phyloP scores from a whole-genome alignment of 2,797 vertebrate species.

The Rhyacichthys aspro region DNA sequence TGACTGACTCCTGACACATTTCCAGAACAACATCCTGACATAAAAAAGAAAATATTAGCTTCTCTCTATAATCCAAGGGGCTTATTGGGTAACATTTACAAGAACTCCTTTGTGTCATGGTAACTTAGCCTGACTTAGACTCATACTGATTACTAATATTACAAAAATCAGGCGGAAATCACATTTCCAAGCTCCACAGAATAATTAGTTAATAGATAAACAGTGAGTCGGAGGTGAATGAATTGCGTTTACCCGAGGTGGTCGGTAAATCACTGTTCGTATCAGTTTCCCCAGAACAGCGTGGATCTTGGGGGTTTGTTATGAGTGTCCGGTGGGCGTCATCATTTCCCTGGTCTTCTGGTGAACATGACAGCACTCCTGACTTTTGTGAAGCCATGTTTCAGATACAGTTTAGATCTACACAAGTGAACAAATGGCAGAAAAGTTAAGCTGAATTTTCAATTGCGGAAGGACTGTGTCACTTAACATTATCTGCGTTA shows the following conservation, averaged over 20 bases:
- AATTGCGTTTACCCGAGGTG: constrained; percentile 37
- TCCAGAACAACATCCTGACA: not conserved
- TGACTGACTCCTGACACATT: not conserved
- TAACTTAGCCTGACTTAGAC: not conserved
- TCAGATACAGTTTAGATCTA: not conserved
- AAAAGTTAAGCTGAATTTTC: not conserved
- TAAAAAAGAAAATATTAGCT: not conserved
- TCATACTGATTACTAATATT: no score
- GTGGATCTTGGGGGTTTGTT: not conserved
- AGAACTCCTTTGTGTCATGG: constrained; percentile 16
- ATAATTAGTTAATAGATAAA: not conserved
- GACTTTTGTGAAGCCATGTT: constrained; percentile 52
- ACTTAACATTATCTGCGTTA: not conserved
- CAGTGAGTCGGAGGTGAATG: not conserved
- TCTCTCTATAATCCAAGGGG: not conserved
- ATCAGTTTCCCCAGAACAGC: not conserved
- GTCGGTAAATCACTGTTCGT: not conserved
- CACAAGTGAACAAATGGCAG: not conserved
- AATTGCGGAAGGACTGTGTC: constrained; percentile 1
- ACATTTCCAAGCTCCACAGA: not conserved
- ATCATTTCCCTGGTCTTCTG: constrained; percentile 13
- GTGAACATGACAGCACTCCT: not conserved
- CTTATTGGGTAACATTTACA: constrained; percentile 6
- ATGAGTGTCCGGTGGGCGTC: constrained; percentile 3
- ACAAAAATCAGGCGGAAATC: no score